Evolutionary conservation across 1,140 invertebrate species (phyloP).

Genomic region (Polypedilum vanderplanki): DNA sequence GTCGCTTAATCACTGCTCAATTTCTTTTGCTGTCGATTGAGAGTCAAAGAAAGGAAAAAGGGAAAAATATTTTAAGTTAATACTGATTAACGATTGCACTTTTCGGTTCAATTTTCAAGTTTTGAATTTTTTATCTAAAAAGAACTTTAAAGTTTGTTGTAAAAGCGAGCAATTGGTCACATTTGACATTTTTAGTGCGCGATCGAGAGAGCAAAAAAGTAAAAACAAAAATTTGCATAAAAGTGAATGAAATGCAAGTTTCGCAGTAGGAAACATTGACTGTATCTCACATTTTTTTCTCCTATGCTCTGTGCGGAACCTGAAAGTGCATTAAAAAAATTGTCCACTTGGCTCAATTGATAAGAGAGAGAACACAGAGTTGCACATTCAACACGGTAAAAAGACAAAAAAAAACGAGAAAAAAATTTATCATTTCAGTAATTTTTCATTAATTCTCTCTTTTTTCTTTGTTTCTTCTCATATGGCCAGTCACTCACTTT

Average conservation of each 20-base stretch:
- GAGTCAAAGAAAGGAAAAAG: not conserved
- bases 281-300: not conserved
- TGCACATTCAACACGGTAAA: too few species aligned
- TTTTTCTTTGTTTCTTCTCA: too few species aligned
- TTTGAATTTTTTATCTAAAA: not conserved
- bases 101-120: constrained; percentile 6
- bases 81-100: constrained; percentile 12
- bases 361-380: not conserved
- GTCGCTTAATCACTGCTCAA: not conserved
- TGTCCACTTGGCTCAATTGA: constrained; percentile 6
- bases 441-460: not conserved
- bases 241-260: not conserved
- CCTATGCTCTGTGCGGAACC: not conserved
- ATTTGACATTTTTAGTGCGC: constrained; percentile 4
- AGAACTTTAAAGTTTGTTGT: not conserved
- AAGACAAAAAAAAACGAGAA: too few species aligned
- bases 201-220: not conserved
- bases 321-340: constrained; percentile 12
- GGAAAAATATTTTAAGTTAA: not conserved
- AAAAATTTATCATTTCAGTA: not conserved
- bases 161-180: not conserved
- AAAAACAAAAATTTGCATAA: constrained; percentile 9
- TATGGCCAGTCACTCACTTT: too few species aligned
- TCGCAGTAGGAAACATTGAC: constrained; percentile 10
- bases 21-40: not conserved